phyloP scores from a whole-genome alignment of 2,113 vertebrate species.

The Azemiops feae region DNA sequence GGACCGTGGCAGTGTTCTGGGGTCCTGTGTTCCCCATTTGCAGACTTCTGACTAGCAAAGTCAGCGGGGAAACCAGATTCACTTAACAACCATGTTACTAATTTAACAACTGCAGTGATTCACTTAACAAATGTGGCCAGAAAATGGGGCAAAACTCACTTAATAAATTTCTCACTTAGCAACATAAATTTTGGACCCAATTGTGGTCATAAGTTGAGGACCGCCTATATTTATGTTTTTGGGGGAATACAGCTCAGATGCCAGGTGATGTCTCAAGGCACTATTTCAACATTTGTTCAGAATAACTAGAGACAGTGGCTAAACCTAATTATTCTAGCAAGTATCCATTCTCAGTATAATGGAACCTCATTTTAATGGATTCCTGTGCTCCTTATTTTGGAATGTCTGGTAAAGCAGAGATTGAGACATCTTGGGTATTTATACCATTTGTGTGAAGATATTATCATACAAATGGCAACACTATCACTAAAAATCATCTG shows the following conservation, averaged over 20 bases:
- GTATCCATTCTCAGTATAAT: not conserved
- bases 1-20: not conserved
- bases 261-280: not conserved
- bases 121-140: not conserved
- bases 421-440: not conserved
- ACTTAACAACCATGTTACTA: not conserved
- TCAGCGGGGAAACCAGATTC: not conserved
- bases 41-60: not conserved
- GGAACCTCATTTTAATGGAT: not conserved
- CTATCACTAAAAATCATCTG: not conserved
- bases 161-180: not conserved
- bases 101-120: not conserved
- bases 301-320: not conserved
- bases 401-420: not conserved
- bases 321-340: not conserved
- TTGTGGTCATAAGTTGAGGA: not conserved
- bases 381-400: not conserved
- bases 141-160: not conserved
- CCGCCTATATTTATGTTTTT: not conserved
- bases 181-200: not conserved
- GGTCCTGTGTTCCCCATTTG: not conserved
- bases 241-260: not conserved
- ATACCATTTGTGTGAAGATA: not conserved
- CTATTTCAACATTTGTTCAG: not conserved
- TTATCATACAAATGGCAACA: not conserved